Conservation (phyloP, 2,797 vertebrate genomes). For the Myripristis jacobus region DNA sequence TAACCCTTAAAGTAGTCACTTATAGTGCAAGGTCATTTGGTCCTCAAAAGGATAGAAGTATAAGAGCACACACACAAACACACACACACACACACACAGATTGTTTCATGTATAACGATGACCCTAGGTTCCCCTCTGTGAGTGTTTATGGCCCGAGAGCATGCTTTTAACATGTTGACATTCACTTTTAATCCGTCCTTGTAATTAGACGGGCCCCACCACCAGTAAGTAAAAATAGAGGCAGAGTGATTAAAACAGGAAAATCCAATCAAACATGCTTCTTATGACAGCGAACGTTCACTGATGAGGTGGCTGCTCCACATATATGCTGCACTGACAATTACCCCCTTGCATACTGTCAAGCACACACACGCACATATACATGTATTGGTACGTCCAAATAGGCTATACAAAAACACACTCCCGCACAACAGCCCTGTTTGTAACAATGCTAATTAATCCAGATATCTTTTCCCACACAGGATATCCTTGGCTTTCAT, state of each 20-base stretch:
- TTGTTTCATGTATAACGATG: constrained; percentile 17
- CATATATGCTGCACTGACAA: constrained; percentile 53
- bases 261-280: constrained; percentile 82
- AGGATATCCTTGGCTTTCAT: constrained; percentile 76
- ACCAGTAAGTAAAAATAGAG: constrained; percentile 65
- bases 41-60: not conserved
- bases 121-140: constrained; percentile 13
- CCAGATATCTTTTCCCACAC: constrained; percentile 75
- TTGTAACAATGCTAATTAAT: constrained; percentile 78
- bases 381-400: no score
- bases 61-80: constrained; percentile 1
- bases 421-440: not conserved
- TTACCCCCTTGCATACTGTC: constrained; percentile 48
- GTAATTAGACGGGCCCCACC: constrained; percentile 63
- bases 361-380: constrained; percentile 31
- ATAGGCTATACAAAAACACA: constrained; percentile 11
- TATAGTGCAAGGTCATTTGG: not conserved
- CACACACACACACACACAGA: not conserved
- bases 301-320: constrained; percentile 62
- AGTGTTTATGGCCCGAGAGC: constrained; percentile 46
- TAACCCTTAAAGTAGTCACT: no score
- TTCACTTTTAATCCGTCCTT: constrained; percentile 67
- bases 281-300: constrained; percentile 56
- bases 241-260: constrained; percentile 72
- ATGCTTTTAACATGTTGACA: constrained; percentile 71